Evolutionary conservation across 2,113 vertebrate genomes (phyloP).

Genomic region (Zosterops hypoxanthus): DNA sequence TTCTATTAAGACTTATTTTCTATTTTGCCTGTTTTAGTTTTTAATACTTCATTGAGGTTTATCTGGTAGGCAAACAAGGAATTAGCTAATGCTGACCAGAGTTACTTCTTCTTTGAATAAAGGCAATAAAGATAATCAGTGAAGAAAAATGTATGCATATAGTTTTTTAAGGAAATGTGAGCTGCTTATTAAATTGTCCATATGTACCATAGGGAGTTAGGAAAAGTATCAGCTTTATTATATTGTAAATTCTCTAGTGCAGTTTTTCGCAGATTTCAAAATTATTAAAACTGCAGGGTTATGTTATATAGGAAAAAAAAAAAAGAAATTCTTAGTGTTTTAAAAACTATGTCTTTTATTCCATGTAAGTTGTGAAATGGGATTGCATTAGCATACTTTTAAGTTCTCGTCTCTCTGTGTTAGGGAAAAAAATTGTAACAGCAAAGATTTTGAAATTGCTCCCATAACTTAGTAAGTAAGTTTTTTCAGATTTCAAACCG

Average conservation of each 20-base stretch:
- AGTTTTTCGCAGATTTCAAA: not conserved
- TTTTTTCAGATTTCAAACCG: not conserved
- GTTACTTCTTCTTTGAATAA: not conserved
- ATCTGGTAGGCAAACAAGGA: not conserved
- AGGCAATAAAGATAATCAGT: not conserved
- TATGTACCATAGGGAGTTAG: not conserved
- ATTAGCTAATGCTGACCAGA: not conserved
- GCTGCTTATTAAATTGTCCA: not conserved
- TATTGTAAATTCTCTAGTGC: not conserved
- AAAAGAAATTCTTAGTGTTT: not conserved
- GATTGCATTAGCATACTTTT: not conserved
- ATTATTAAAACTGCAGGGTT: not conserved
- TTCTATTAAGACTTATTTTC: constrained; percentile 50
- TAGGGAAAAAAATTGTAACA: not conserved
- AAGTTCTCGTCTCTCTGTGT: not conserved
- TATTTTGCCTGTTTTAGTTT: not conserved
- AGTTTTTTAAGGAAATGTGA: not conserved
- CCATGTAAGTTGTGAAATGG: not conserved
- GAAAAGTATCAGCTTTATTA: not conserved
- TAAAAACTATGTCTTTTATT: not conserved
- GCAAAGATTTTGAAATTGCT: not conserved
- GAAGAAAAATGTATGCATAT: not conserved
- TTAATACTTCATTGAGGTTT: not conserved
- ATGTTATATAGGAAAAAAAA: not conserved
- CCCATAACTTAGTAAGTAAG: not conserved